Evolutionary conservation across 2,888 invertebrate species (phyloP).

Genomic region (Phlogophora meticulosa): DNA sequence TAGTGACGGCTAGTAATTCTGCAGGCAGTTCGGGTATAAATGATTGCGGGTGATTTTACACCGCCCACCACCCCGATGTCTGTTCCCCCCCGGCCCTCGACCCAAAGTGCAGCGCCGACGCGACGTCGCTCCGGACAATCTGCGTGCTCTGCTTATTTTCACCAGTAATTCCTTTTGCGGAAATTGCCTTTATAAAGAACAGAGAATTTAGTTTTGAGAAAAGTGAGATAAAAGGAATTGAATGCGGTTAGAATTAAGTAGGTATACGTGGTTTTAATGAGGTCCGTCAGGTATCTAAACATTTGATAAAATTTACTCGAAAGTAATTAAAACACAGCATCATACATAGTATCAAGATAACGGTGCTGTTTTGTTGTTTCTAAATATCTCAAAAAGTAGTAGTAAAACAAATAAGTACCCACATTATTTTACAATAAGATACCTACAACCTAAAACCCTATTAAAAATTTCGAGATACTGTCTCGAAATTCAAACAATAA

Average conservation of each 20-base stretch:
- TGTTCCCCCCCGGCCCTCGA: slow-evolving; percentile 79
- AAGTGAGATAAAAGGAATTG: slow-evolving; percentile 74
- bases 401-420: background rate
- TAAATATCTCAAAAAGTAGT: no score
- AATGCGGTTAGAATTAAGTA: slow-evolving; percentile 45
- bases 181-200: slow-evolving; percentile 90
- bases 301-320: background rate
- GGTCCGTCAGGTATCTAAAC: background rate
- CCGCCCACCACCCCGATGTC: slow-evolving; percentile 84
- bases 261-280: slow-evolving; percentile 18
- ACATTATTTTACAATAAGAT: background rate
- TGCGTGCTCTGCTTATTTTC: slow-evolving; percentile 91
- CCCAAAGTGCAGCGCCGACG: slow-evolving; percentile 87
- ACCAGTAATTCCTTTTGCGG: slow-evolving; percentile 90
- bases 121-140: slow-evolving; percentile 90
- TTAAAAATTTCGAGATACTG: no score
- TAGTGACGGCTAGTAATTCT: slow-evolving; percentile 89
- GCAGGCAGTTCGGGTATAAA: slow-evolving; percentile 91
- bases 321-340: no score
- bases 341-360: no score
- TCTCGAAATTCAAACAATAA: slow-evolving; percentile 11
- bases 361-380: no score
- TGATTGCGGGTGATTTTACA: slow-evolving; percentile 91
- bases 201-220: slow-evolving; percentile 82
- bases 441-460: no score